phyloP scores from a whole-genome alignment of 2,888 invertebrate genomes.

The Drosophila basisetae region DNA sequence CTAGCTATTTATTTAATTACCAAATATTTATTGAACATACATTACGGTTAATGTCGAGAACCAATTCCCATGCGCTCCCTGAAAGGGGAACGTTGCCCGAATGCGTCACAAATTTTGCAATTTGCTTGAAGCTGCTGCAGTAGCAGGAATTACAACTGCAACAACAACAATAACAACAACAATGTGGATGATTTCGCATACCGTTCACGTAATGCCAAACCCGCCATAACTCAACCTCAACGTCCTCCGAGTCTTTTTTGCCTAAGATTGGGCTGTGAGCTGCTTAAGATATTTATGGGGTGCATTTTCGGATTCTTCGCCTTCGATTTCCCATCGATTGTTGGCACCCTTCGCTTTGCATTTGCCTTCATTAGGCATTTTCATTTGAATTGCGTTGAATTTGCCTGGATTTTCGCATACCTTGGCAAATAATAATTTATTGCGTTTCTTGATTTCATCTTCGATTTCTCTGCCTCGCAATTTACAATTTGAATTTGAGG shows the following conservation, averaged over 20 bases:
- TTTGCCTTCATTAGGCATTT: slow-evolving; percentile 60
- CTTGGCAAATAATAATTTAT: slow-evolving; percentile 71
- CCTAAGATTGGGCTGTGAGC: slow-evolving; percentile 59
- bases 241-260: slow-evolving; percentile 35
- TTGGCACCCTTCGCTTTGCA: slow-evolving; percentile 57
- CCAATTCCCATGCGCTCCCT: slow-evolving; percentile 52
- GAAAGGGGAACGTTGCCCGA: slow-evolving; percentile 38
- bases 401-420: slow-evolving; percentile 53
- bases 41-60: slow-evolving; percentile 72
- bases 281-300: slow-evolving; percentile 60
- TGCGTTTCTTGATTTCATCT: slow-evolving; percentile 59
- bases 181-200: slow-evolving; percentile 58
- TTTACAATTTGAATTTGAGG: slow-evolving; percentile 73
- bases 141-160: slow-evolving; percentile 17
- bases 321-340: slow-evolving; percentile 71
- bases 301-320: slow-evolving; percentile 47
- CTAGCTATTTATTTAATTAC: slow-evolving; percentile 77
- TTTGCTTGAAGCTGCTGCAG: slow-evolving; percentile 58
- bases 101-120: slow-evolving; percentile 78
- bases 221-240: slow-evolving; percentile 55
- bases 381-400: slow-evolving; percentile 57
- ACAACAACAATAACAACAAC: slow-evolving; percentile 7
- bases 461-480: slow-evolving; percentile 48
- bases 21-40: slow-evolving; percentile 82
- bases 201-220: slow-evolving; percentile 44